Percentiles rank a stretch among this genome's conserved stretches.
Evolutionary conservation across 2,797 vertebrate species (phyloP).

Genomic region (Atherinosoma microstoma): DNA sequence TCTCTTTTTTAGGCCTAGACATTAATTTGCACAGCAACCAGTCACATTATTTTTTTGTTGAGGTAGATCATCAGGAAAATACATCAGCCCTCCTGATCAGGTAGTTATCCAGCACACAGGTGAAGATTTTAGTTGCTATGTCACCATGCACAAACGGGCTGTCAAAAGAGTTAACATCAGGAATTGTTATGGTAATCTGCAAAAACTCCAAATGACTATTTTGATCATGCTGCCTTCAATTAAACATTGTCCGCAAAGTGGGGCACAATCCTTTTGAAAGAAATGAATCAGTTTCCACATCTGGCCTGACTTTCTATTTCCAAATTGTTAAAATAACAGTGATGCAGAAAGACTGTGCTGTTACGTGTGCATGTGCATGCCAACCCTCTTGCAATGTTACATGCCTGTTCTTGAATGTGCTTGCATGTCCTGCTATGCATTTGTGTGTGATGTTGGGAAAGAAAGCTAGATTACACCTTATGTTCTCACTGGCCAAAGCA

Average conservation of each 20-base stretch:
- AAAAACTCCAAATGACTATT: constrained; percentile 23
- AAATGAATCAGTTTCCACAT: constrained; percentile 19
- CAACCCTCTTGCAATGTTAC: constrained; percentile 75
- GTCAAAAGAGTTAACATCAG: constrained; percentile 25
- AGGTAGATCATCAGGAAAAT: constrained; percentile 35
- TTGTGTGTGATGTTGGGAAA: constrained; percentile 83
- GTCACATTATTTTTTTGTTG: constrained; percentile 4
- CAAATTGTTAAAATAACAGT: constrained; percentile 28
- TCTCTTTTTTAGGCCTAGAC: background rate
- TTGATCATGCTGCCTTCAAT: constrained; percentile 12
- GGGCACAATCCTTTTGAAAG: constrained; percentile 26
- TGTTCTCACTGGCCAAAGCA: constrained; percentile 76
- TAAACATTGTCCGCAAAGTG: constrained; percentile 38
- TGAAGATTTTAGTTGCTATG: background rate
- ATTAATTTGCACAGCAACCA: constrained; percentile 16
- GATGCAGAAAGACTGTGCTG: constrained; percentile 85
- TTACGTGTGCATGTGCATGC: constrained; percentile 72
- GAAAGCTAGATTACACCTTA: constrained; percentile 98
- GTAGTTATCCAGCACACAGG: constrained; percentile 20
- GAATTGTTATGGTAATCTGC: constrained; percentile 11
- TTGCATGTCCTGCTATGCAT: constrained; percentile 82
- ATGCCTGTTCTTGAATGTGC: constrained; percentile 83
- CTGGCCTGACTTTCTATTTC: background rate
- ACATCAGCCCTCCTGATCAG: constrained; percentile 18
- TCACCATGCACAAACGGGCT: constrained; percentile 13